A percentile compares a stretch with the other conserved stretches of the same genome.
phyloP scores from a whole-genome alignment of 2,797 vertebrate genomes.

The Chaetodon trifasciatus region DNA sequence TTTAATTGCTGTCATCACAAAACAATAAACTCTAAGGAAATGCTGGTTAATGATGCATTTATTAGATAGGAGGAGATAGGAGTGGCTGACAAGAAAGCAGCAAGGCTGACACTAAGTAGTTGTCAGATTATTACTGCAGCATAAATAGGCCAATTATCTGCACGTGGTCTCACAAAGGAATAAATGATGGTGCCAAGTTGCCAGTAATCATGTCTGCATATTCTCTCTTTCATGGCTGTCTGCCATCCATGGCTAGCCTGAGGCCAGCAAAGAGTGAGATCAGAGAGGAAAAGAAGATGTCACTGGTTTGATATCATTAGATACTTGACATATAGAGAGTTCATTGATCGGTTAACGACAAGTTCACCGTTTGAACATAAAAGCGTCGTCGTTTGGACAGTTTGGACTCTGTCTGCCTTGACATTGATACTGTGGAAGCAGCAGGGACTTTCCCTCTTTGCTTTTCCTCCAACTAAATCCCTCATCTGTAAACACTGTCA shows the following conservation, averaged over 20 bases:
- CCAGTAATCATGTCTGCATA: conserved; percentile 8
- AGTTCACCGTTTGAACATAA: conserved; percentile 1
- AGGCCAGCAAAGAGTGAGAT: conserved; percentile 21
- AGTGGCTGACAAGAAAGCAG: neutral
- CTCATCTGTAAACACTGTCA: neutral
- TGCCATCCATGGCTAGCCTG: conserved; percentile 32
- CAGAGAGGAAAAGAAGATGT: conserved; percentile 24
- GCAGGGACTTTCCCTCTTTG: neutral
- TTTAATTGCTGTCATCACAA: neutral
- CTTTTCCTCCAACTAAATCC: neutral
- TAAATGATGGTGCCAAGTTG: conserved; percentile 2
- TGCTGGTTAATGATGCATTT: neutral
- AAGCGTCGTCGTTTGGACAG: neutral
- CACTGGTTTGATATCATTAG: conserved; percentile 25
- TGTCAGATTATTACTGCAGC: neutral
- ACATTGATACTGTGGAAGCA: neutral
- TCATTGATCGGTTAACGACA: conserved; percentile 6
- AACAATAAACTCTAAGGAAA: neutral
- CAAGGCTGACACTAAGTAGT: neutral
- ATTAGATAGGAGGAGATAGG: neutral
- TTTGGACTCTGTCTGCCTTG: conserved; percentile 15
- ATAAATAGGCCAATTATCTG: conserved; percentile 16
- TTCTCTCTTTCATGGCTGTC: conserved; percentile 6
- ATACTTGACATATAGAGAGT: conserved; percentile 24
- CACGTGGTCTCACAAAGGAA: conserved; percentile 16